Conservation (phyloP, 1,140 invertebrate genomes). For the Polyergus mexicanus region DNA sequence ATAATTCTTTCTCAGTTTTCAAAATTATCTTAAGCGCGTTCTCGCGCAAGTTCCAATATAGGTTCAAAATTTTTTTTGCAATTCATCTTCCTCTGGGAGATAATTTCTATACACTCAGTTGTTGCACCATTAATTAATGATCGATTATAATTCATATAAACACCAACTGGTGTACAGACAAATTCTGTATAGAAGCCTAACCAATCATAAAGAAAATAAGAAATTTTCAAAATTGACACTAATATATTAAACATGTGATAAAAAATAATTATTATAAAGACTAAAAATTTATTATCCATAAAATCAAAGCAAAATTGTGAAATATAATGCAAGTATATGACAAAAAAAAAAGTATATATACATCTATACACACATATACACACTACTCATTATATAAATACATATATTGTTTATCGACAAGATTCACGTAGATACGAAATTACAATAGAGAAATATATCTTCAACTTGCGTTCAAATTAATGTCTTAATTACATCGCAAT, state of each 20-base stretch:
- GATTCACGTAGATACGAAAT: slow-evolving; percentile 28
- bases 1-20: not conserved
- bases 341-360: slow-evolving; percentile 37
- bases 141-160: no score
- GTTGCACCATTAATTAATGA: no score
- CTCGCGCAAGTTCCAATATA: no score
- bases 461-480: not conserved
- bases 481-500: slow-evolving; percentile 30
- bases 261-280: slow-evolving; percentile 33
- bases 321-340: not conserved
- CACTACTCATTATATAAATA: slow-evolving; percentile 19
- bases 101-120: no score
- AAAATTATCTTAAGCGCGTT: not conserved
- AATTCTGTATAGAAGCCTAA: no score
- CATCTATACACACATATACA: slow-evolving; percentile 10
- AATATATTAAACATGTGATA: not conserved
- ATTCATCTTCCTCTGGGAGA: no score
- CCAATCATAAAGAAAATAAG: no score
- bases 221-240: not conserved
- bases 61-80: no score
- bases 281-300: slow-evolving; percentile 41
- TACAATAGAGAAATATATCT: slow-evolving; percentile 5
- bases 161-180: no score
- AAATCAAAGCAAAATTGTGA: not conserved
- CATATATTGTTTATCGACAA: slow-evolving; percentile 35